Conservation (phyloP, 2,888 invertebrate species). For the Agrotis ipsilon region DNA sequence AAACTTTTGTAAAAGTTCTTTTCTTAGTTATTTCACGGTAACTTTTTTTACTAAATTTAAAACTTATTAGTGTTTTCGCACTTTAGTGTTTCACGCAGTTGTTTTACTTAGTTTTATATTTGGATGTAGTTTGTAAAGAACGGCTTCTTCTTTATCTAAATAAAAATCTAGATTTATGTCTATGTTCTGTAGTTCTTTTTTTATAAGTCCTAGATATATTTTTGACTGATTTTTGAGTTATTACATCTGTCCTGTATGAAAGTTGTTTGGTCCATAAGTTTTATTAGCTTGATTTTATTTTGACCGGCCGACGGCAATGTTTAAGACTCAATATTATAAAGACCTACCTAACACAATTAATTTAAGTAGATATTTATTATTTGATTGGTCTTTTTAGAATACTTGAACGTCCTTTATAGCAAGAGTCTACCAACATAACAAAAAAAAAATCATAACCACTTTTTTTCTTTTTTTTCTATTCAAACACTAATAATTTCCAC, state of each 20-base stretch:
- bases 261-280: not conserved
- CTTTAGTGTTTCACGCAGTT: not conserved
- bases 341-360: too few relatives aligned
- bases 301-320: not conserved
- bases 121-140: not conserved
- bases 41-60: not conserved
- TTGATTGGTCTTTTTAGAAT: too few relatives aligned
- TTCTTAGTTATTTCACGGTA: not conserved
- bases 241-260: not conserved
- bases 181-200: too few relatives aligned
- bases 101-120: not conserved
- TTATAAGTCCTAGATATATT: not conserved
- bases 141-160: not conserved
- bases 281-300: not conserved
- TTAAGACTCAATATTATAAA: not conserved
- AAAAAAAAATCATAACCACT: not conserved
- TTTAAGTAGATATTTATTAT: not conserved
- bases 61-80: not conserved
- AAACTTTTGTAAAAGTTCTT: not conserved
- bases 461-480: conserved; percentile 5
- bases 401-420: not conserved
- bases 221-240: not conserved
- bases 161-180: not conserved
- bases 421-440: not conserved
- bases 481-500: conserved; percentile 20